Base-by-base conservation (phyloP, 2,888 invertebrate genomes). In the Leptopilina myrica region DNA sequence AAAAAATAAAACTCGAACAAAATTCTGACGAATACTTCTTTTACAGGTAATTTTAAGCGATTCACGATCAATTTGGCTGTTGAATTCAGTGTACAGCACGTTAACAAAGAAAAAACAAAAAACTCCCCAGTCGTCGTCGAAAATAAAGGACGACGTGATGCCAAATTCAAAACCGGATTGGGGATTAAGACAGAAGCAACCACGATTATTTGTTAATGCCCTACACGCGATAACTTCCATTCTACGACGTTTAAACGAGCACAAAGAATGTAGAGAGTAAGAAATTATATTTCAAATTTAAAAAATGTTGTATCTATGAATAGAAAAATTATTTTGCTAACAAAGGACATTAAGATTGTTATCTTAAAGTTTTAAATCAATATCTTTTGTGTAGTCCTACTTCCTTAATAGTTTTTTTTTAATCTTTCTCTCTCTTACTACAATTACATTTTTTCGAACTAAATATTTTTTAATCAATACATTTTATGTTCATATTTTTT, bases 101-200 rank as follows among this genome's bases (percentile, higher is more conserved):
- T 64, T 81, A 11, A 40, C 62, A 0, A 79, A 78, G 76, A 49
- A 77, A 53, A 80, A 80, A 26, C 64, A 64, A 1, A 83, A 77
- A 59, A 76, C 76, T 8, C 7, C 78, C 9, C 59, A 40, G 49
- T n/a, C 43, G 15, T 14, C 12, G 33, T 8, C 1, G 14, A 76
- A 76, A 76, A 14, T 49, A 64, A 64, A 64, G 20, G 64, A 64
- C 33, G 64, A 76, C 76, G 77, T 40, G 14, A 15, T 78, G 65
- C 78, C 78, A 12, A 69, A 46, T 62, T 46, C 64, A 20, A 69
- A 78, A 8, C 83, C 83, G 9, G 83, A 83, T 59, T 83, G 83
- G 83, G 78, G 79, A 78, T 64, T 79, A 11, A 79, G 62, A 15
- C 78, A 78, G 11, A 73, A 73, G 5, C 77, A 79, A 11, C 79